Evolutionary conservation across 2,113 vertebrate species (phyloP), one percentile per base, ranked within the genome.

Genomic region (Acanthochromis polyacanthus): DNA sequence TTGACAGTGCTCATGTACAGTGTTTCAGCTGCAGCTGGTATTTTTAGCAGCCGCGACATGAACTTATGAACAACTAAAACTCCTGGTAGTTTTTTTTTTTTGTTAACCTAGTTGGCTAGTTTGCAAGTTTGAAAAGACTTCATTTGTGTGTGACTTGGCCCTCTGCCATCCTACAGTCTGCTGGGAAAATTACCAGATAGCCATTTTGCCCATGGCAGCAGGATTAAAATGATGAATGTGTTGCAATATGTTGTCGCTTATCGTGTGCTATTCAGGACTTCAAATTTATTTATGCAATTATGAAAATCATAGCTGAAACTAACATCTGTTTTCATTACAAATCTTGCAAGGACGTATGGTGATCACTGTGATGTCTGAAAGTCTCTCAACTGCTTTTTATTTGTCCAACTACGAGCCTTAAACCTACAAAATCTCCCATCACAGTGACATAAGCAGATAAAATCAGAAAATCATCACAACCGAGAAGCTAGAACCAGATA

Each of bases 171-270:
- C 9, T 15, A 75, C n/a, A 25, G 22, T 30, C 46, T 65, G 30
- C 25, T 38, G 72, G 83, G 71, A 66, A 84, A 61, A 77, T 52
- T 59, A 60, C 23, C 78, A 83, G 81, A 74, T 78, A 73, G 59
- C 56, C 25, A 64, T 81, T 83, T 74, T 63, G 59, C 64, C 43
- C 55, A 53, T 51, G 59, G 60, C 50, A 87, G 73, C 81, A 78
- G 45, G 45, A 81, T 78, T 78, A 52, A 74, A 51, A 75, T 78
- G 76, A 81, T 71, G 45, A 71, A 81, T 81, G 77, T 53, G 40
- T 48, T 0, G 17, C 57, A 77, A 69, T 32, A 45, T 36, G 66
- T 67, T 67, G 70, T 43, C 50, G 55, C 43, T 36, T 11, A n/a
- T 57, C 9, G 7, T 38, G 45, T 11, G 53, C 57, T 22, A 63